phyloP scores from a whole-genome alignment of 92 coral and sea anemone species.

The Montipora capitata region DNA sequence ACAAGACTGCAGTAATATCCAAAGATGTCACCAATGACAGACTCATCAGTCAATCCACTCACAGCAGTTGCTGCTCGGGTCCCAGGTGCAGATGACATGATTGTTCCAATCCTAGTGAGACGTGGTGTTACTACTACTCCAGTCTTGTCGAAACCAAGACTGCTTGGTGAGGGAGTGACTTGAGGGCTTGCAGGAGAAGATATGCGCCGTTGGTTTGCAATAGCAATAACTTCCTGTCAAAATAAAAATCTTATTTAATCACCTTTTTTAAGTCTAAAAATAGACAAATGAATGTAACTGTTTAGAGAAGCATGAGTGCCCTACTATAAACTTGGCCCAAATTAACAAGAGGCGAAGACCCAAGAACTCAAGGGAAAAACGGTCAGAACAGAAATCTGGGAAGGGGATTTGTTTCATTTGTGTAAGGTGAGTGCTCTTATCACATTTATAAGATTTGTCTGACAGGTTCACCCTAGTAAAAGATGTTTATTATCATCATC shows the following conservation, averaged over 20 bases:
- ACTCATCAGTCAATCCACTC: slow-evolving; percentile 98
- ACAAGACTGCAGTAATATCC: slow-evolving; percentile 96
- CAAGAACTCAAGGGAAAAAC: too few relatives aligned
- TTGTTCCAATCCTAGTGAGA: slow-evolving; percentile 83
- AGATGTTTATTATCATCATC: too few relatives aligned
- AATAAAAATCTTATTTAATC: not conserved
- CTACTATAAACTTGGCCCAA: too few relatives aligned
- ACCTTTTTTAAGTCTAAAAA: too few relatives aligned
- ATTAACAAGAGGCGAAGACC: too few relatives aligned
- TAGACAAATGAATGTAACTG: too few relatives aligned
- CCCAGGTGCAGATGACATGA: slow-evolving; percentile 83
- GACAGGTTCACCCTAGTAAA: too few relatives aligned
- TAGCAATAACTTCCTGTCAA: slow-evolving; percentile 87
- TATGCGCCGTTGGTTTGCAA: slow-evolving; percentile 92
- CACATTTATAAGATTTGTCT: too few relatives aligned
- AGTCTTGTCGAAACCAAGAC: slow-evolving; percentile 74
- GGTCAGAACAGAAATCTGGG: too few relatives aligned
- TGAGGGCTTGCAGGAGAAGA: slow-evolving; percentile 91
- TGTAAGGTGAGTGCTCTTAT: too few relatives aligned
- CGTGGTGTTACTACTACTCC: slow-evolving; percentile 74
- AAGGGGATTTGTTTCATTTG: too few relatives aligned
- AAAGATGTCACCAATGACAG: slow-evolving; percentile 95
- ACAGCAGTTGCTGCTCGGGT: slow-evolving; percentile 92
- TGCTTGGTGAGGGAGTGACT: slow-evolving; percentile 87
- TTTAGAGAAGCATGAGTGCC: too few relatives aligned